These are phyloP conservation scores for Agriopis leucophaearia DNA, from an alignment of 2,888 invertebrate species.

Conservation along the genomic window DNA sequence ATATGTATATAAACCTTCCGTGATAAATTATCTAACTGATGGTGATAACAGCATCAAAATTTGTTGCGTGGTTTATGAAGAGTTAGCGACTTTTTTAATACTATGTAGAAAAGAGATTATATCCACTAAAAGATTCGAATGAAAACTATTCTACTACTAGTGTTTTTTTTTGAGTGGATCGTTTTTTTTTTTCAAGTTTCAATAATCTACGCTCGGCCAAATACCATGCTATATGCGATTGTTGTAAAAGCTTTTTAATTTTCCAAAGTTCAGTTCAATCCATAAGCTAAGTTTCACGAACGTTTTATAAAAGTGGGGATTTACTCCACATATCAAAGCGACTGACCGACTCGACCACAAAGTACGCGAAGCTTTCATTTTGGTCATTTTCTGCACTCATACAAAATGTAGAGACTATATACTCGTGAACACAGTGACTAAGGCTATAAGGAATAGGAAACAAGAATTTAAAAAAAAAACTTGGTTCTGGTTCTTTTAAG, in stretches of 20 bases:
- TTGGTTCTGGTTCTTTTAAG: too few relatives aligned
- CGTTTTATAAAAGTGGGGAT: constrained; percentile 1
- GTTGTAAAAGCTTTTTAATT: not conserved
- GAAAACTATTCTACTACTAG: too few relatives aligned
- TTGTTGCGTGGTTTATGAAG: too few relatives aligned
- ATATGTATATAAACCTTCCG: too few relatives aligned
- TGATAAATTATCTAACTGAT: too few relatives aligned
- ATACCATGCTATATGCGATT: not conserved
- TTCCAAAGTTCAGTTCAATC: constrained; percentile 1
- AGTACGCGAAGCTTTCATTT: constrained; percentile 23
- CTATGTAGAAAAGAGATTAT: too few relatives aligned
- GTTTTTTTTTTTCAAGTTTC: not conserved
- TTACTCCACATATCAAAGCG: constrained; percentile 23
- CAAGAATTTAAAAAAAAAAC: too few relatives aligned
- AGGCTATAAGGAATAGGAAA: not conserved
- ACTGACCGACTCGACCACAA: constrained; percentile 23
- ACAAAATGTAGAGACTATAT: constrained; percentile 6
- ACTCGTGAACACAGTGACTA: constrained; percentile 12
- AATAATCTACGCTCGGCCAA: not conserved
- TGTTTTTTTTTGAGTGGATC: not conserved
- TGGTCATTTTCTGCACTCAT: constrained; percentile 27
- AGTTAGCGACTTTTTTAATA: too few relatives aligned
- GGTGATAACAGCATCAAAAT: too few relatives aligned
- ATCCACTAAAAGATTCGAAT: too few relatives aligned
- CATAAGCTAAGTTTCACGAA: constrained; percentile 1